Evolutionary conservation across 2,797 vertebrate genomes (phyloP), one percentile per base, ranked within the genome.

Genomic region (Crocodylus rhombifer): DNA sequence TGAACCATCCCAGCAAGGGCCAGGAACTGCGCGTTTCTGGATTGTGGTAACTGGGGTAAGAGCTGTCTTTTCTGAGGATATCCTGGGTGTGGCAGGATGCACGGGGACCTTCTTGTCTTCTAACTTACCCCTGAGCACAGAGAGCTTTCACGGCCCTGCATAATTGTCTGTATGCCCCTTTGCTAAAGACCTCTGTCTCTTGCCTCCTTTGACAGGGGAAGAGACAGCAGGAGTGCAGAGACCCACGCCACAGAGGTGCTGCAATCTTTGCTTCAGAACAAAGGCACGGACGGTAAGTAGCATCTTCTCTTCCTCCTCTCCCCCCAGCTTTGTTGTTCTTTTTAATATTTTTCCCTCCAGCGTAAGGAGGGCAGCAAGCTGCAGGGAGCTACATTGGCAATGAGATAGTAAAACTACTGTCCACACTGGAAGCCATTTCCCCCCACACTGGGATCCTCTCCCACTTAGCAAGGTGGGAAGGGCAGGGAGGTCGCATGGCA

Each of bases 221-320:
- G 75, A 94, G 89, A 94, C 93, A 88, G 92, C 80, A 92, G 92
- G 81, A 28, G 56, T 90, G 80, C 77, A 90, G 94, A 79, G 51
- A 88, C 55, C 10, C 62, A n/a, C 36, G 75, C 74, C 18, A 2
- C 62, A 77, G 8, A 91, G 89, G 69, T 76, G 56, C 78, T 12
- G 89, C 84, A 74, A 16, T 77, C 91, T 84, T 77, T 20, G 80
- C 94, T 88, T 67, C 55, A 90, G 88, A 89, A 91, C 74, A 0
- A 61, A 76, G 79, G 78, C 87, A 89, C 83, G 3, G 93, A 89
- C 71, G 26, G 97, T 97, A 90, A 97, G 96, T 97, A 94, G 36
- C 71, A 2, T 0, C 5, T 36, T 25, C 23, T 25, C 23, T 62
- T 62, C 25, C 23, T 71, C 6, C 5, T 51, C 1, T 9, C 2